Conservation (phyloP, 2,888 invertebrate genomes). For the Eledona agricola region DNA sequence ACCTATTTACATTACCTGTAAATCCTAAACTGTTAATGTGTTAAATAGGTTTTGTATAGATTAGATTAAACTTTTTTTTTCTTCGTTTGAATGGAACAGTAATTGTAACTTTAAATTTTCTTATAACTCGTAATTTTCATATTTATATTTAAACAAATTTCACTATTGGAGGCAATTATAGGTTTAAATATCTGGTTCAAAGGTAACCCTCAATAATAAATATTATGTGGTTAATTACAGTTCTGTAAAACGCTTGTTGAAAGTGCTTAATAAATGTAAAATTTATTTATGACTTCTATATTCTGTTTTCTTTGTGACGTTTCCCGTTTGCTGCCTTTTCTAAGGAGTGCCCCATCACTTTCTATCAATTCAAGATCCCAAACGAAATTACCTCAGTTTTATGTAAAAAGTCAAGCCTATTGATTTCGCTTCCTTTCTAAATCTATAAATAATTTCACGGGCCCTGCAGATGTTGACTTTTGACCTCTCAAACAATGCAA, state of each 20-base stretch:
- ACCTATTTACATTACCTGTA: constrained; percentile 35
- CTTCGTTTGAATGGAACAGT: constrained; percentile 38
- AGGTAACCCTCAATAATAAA: constrained; percentile 52
- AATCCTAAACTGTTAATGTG: constrained; percentile 41
- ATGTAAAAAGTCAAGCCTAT: constrained; percentile 1
- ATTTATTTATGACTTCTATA: constrained; percentile 53
- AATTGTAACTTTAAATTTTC: constrained; percentile 38
- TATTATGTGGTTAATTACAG: constrained; percentile 51
- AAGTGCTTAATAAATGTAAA: constrained; percentile 59
- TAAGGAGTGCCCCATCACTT: not conserved
- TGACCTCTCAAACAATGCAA: no score
- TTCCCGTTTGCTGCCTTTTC: no score
- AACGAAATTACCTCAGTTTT: not conserved
- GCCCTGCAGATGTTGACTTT: no score
- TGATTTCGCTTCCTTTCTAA: no score
- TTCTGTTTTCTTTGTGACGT: no score
- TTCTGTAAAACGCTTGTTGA: constrained; percentile 56
- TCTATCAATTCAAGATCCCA: not conserved
- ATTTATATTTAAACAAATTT: constrained; percentile 42
- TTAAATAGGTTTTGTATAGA: constrained; percentile 46
- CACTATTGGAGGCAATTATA: constrained; percentile 46
- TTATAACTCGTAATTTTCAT: constrained; percentile 40
- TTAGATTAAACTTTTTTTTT: constrained; percentile 36
- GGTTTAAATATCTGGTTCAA: constrained; percentile 45
- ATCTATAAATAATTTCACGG: no score